Evolutionary conservation across 1,140 invertebrate species (phyloP).

Genomic region (Formica exsecta): DNA sequence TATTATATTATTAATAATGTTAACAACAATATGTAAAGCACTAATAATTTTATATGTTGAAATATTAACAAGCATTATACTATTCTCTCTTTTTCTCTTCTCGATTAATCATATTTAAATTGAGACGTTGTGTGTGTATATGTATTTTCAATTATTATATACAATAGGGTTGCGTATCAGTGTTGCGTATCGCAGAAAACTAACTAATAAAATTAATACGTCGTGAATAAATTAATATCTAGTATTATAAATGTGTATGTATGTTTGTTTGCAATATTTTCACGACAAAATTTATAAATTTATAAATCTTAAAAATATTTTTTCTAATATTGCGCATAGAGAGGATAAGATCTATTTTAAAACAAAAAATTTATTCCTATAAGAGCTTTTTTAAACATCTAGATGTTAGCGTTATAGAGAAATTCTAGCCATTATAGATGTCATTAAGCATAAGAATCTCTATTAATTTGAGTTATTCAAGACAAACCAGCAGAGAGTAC

Average conservation of each 20-base stretch:
- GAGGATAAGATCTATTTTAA: neutral
- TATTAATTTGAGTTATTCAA: neutral
- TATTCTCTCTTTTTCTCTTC: neutral
- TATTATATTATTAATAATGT: neutral
- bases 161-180: neutral
- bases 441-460: neutral
- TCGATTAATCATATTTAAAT: conserved; percentile 39
- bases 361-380: neutral
- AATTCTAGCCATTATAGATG: neutral
- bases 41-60: conserved; percentile 14
- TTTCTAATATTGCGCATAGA: no score
- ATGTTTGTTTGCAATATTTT: no score
- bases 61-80: conserved; percentile 24
- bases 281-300: no score
- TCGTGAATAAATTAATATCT: no score
- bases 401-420: no score
- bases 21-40: neutral
- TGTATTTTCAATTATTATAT: conserved; percentile 9
- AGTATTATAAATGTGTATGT: no score
- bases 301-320: no score
- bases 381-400: no score
- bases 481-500: neutral
- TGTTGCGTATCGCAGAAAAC: neutral
- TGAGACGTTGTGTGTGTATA: neutral
- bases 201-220: conserved; percentile 32